Conservation (phyloP, 1,140 invertebrate genomes). For the Lethrus apterus region DNA sequence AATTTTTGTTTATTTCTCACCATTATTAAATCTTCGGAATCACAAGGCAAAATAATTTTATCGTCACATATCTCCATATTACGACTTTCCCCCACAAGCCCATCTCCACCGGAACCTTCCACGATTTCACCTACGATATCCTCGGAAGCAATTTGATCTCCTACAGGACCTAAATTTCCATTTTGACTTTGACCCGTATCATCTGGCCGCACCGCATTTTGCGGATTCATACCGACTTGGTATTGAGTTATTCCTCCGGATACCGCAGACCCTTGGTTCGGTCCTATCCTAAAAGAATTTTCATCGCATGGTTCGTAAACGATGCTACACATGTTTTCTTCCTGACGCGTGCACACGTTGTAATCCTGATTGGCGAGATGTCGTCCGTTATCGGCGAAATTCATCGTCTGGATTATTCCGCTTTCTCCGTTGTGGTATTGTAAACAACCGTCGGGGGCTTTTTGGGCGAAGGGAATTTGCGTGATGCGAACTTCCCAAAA, state of each 20-base stretch:
- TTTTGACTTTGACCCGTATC: neutral
- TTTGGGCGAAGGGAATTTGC: slow-evolving; percentile 57
- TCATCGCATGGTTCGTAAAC: slow-evolving; percentile 64
- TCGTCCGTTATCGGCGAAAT: slow-evolving; percentile 70
- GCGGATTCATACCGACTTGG: slow-evolving; percentile 18
- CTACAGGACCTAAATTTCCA: neutral
- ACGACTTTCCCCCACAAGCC: slow-evolving; percentile 28
- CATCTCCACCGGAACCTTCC: slow-evolving; percentile 46
- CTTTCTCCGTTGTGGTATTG: slow-evolving; percentile 55
- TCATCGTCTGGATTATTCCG: slow-evolving; percentile 64
- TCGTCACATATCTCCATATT: slow-evolving; percentile 53
- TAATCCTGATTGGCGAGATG: slow-evolving; percentile 73
- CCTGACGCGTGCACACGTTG: slow-evolving; percentile 65
- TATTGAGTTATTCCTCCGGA: slow-evolving; percentile 19
- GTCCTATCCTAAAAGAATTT: slow-evolving; percentile 69
- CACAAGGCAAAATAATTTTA: slow-evolving; percentile 69
- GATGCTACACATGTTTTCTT: slow-evolving; percentile 65
- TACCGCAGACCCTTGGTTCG: slow-evolving; percentile 28
- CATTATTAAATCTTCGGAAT: slow-evolving; percentile 72
- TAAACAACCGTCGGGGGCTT: slow-evolving; percentile 65
- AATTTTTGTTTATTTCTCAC: no score
- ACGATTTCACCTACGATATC: slow-evolving; percentile 30
- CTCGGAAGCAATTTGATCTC: neutral
- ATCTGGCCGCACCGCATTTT: slow-evolving; percentile 17
- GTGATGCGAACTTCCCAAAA: slow-evolving; percentile 69